A percentile compares a stretch with the other conserved stretches of the same genome.
phyloP scores from a whole-genome alignment of 2,113 vertebrate species.

The Rhegmatorhina hoffmannsi region DNA sequence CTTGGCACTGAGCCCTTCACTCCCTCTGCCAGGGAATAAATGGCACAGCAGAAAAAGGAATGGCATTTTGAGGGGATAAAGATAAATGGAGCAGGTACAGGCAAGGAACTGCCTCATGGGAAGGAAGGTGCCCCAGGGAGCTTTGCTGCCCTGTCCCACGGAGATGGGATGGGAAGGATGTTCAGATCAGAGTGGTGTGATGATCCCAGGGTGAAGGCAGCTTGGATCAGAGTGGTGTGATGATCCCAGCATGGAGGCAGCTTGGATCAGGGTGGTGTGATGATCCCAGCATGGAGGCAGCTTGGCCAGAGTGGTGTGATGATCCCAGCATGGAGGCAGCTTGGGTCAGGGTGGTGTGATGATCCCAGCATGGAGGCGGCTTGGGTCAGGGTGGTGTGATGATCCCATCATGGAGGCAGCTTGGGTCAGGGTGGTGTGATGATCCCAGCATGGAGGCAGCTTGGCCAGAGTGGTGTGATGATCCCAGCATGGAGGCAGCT shows the following conservation, averaged over 20 bases:
- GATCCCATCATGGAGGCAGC: no score
- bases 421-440: no score
- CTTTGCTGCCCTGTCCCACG: fast-evolving
- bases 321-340: not conserved
- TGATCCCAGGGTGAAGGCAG: no score
- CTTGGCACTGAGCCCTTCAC: not conserved
- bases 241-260: not conserved
- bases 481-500: no score
- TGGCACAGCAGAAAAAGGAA: not conserved
- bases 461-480: no score
- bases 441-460: no score
- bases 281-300: not conserved
- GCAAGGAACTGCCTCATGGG: not conserved
- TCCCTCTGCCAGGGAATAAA: not conserved
- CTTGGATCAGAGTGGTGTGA: no score
- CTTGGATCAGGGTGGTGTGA: fast-evolving
- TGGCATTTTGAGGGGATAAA: not conserved
- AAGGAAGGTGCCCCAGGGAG: fast-evolving
- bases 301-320: not conserved
- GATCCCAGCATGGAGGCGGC: no score
- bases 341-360: not conserved
- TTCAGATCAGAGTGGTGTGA: no score
- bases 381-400: no score
- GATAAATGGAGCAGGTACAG: not conserved
- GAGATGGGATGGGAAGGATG: not conserved